Conservation (phyloP, 2,888 invertebrate genomes). For the Leptinotarsa tumamoca region DNA sequence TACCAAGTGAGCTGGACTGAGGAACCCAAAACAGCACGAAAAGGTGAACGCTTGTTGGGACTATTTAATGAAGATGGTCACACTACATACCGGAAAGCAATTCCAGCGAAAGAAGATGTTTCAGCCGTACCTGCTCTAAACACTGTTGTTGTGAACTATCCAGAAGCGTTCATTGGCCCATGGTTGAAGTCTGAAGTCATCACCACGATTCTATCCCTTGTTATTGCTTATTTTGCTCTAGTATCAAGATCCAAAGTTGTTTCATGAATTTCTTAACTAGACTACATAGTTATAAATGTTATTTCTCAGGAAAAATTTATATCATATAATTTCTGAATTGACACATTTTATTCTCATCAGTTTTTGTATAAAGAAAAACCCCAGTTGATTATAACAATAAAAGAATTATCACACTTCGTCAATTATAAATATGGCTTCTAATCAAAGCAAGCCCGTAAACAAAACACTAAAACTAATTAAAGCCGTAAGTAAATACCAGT, state of each 20-base stretch:
- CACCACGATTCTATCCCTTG: slow-evolving; percentile 81
- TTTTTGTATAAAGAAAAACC: not conserved
- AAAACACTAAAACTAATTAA: slow-evolving; percentile 36
- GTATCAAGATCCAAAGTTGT: slow-evolving; percentile 83
- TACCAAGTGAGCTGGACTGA: slow-evolving; percentile 87
- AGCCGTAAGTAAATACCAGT: slow-evolving; percentile 8
- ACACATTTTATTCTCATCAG: slow-evolving; percentile 19
- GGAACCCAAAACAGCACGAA: slow-evolving; percentile 83
- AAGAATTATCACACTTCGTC: no score
- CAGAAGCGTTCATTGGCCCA: slow-evolving; percentile 89
- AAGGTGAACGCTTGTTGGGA: slow-evolving; percentile 84
- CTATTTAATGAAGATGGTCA: slow-evolving; percentile 94
- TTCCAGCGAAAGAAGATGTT: slow-evolving; percentile 78
- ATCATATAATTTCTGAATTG: slow-evolving; percentile 14
- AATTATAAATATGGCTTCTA: not conserved
- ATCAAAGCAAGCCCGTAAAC: slow-evolving; percentile 25
- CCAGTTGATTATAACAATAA: not conserved
- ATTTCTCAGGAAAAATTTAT: slow-evolving; percentile 29
- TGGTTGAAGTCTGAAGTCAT: slow-evolving; percentile 89
- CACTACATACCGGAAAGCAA: slow-evolving; percentile 85
- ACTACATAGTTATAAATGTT: slow-evolving; percentile 20
- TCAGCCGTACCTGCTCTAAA: slow-evolving; percentile 77
- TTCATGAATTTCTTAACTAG: slow-evolving; percentile 39
- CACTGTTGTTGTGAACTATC: slow-evolving; percentile 78
- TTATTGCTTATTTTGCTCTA: slow-evolving; percentile 89